A percentile compares a stretch with the other conserved stretches of the same genome.
Conservation (phyloP, 2,797 vertebrate genomes). For the Aplochiton taeniatus region DNA sequence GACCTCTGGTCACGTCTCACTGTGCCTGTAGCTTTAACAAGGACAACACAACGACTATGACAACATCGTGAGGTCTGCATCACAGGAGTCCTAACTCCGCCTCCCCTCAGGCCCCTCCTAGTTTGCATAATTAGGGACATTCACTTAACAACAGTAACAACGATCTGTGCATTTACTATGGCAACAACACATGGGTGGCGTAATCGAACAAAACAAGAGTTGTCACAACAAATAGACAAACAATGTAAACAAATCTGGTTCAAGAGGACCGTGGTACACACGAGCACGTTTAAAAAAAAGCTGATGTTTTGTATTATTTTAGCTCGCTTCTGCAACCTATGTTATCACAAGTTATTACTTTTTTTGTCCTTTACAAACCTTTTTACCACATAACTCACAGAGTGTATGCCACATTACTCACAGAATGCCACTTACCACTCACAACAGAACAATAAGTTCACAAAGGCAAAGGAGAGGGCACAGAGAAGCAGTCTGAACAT, state of each 20-base stretch:
- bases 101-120: constrained; percentile 31
- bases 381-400: constrained; percentile 34
- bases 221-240: constrained; percentile 16
- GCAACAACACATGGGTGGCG: constrained; percentile 26
- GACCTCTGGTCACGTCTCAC: constrained; percentile 43
- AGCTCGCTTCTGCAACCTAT: constrained; percentile 15
- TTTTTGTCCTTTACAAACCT: constrained; percentile 31
- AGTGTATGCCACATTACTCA: constrained; percentile 26
- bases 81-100: constrained; percentile 31
- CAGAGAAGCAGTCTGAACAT: no score
- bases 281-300: constrained; percentile 32
- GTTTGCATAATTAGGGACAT: constrained; percentile 70
- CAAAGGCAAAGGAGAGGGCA: constrained; percentile 20
- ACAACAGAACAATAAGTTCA: constrained; percentile 47
- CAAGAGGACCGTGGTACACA: constrained; percentile 38
- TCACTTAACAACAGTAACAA: constrained; percentile 62
- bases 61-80: constrained; percentile 41
- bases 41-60: constrained; percentile 32
- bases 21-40: constrained; percentile 44
- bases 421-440: constrained; percentile 41
- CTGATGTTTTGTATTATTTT: constrained; percentile 34
- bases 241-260: constrained; percentile 10
- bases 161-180: constrained; percentile 46
- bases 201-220: constrained; percentile 21
- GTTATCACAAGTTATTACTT: constrained; percentile 26